A percentile compares a stretch with the other conserved stretches of the same genome.
Conservation (phyloP, 1,140 invertebrate genomes). For the Brachionus rubens region DNA sequence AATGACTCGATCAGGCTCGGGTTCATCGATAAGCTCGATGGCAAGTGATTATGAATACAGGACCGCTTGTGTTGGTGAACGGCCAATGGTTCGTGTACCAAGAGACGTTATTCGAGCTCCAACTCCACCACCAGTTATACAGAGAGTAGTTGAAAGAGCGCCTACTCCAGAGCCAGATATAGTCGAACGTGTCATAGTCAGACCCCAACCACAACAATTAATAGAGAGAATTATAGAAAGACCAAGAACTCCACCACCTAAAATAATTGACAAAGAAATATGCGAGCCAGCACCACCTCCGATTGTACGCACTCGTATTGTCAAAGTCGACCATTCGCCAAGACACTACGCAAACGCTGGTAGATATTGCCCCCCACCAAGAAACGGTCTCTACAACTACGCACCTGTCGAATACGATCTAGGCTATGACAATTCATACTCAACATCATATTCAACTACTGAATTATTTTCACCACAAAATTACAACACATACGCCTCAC, state of each 20-base stretch:
- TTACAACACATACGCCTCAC: not conserved
- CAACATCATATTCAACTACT: conserved; percentile 31
- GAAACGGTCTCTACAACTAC: not conserved
- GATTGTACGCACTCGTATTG: conserved; percentile 42
- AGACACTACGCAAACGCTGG: not conserved
- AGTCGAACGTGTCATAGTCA: conserved; percentile 41
- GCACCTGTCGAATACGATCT: not conserved
- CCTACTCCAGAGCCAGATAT: conserved; percentile 44
- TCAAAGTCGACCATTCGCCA: conserved; percentile 36
- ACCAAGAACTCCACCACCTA: conserved; percentile 46
- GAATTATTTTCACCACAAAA: conserved; percentile 22
- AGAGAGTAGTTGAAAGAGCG: conserved; percentile 46
- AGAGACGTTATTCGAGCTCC: conserved; percentile 40
- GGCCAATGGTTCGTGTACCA: conserved; percentile 8
- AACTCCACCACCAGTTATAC: conserved; percentile 43
- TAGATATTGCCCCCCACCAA: not conserved
- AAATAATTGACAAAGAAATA: conserved; percentile 44
- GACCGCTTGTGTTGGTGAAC: not conserved
- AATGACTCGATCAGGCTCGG: conserved; percentile 13
- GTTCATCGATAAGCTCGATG: conserved; percentile 41
- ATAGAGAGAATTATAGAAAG: conserved; percentile 46
- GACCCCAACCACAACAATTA: conserved; percentile 40
- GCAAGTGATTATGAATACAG: conserved; percentile 37
- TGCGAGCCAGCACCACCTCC: conserved; percentile 42
- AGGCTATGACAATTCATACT: conserved; percentile 16